phyloP scores from a whole-genome alignment of 2,797 vertebrate genomes.

The Hemitrygon akajei region DNA sequence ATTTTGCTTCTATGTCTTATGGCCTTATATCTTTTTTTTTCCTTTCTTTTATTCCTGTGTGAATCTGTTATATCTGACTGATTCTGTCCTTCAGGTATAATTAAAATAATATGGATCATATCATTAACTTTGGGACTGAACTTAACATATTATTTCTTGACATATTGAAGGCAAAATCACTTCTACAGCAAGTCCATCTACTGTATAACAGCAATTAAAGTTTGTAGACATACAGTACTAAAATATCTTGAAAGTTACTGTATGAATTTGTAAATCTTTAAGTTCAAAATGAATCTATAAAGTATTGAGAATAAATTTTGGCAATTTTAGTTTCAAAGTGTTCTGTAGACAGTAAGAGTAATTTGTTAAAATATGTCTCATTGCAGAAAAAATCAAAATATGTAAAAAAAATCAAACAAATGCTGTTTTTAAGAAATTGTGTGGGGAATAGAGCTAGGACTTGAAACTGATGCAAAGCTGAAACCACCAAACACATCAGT shows the following conservation, averaged over 20 bases:
- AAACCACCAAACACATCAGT: not conserved
- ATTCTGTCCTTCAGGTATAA: not conserved
- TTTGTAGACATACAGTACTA: not conserved
- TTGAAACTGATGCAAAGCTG: not conserved
- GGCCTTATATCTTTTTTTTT: not conserved
- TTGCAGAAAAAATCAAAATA: not conserved
- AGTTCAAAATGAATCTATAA: not conserved
- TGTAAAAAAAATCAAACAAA: not conserved
- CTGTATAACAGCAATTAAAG: not conserved
- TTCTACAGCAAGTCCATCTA: not conserved
- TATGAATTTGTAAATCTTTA: not conserved
- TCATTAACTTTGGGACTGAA: not conserved
- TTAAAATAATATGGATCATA: not conserved
- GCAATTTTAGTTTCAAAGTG: not conserved
- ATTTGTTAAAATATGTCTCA: not conserved
- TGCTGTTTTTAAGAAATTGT: not conserved
- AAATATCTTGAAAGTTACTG: not conserved
- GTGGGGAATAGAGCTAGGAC: not conserved
- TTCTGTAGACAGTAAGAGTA: not conserved
- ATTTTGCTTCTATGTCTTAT: too few species aligned
- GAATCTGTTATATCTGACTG: not conserved
- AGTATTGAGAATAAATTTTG: not conserved
- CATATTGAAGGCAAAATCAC: not conserved
- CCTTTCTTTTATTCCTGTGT: not conserved
- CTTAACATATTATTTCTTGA: not conserved